phyloP scores from a whole-genome alignment of 2,113 vertebrate genomes.

The Gymnarchus niloticus region DNA sequence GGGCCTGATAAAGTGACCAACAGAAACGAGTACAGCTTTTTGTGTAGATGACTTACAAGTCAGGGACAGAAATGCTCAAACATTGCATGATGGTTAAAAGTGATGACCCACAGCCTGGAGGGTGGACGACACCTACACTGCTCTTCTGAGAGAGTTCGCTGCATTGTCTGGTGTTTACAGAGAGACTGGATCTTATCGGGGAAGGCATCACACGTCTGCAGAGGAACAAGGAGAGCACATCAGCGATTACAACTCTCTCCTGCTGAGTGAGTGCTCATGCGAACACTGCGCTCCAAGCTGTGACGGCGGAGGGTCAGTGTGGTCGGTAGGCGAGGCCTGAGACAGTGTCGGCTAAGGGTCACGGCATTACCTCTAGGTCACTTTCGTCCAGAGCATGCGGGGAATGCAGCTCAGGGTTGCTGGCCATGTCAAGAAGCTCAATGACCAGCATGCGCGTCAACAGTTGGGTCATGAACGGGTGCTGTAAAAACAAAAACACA shows the following conservation, averaged over 20 bases:
- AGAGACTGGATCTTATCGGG: constrained; percentile 65
- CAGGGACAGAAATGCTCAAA: neutral
- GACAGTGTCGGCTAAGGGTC: neutral
- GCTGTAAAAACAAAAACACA: constrained; percentile 40
- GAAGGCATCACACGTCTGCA: constrained; percentile 52
- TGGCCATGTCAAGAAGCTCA: constrained; percentile 63
- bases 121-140: constrained; percentile 52
- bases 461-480: constrained; percentile 58
- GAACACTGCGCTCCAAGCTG: neutral
- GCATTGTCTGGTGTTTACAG: constrained; percentile 39
- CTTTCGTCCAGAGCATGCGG: constrained; percentile 52
- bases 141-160: constrained; percentile 60
- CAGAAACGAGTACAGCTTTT: neutral
- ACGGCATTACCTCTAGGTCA: constrained; percentile 58
- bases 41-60: neutral
- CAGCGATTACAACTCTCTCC: neutral
- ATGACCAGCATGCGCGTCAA: constrained; percentile 56
- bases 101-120: neutral
- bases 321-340: neutral
- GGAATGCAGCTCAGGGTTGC: constrained; percentile 55
- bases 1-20: neutral
- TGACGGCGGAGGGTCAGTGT: neutral
- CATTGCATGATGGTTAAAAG: neutral
- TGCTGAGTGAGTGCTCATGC: too few relatives aligned
- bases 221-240: neutral